phyloP scores from a whole-genome alignment of 2,888 invertebrate genomes.

The Lypha dubia region DNA sequence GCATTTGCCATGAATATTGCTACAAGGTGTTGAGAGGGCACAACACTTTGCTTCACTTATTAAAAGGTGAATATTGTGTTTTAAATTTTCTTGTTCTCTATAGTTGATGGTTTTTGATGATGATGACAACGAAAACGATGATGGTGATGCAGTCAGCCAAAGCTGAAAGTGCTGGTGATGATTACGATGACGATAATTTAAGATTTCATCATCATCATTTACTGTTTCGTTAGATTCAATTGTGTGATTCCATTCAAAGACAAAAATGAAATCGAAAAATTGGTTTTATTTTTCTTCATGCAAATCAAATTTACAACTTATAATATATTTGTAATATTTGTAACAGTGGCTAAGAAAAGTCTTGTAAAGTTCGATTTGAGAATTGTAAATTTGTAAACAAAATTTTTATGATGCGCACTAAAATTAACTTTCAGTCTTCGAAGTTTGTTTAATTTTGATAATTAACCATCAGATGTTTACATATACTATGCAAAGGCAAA shows the following conservation, averaged over 20 bases:
- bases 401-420: too few relatives aligned
- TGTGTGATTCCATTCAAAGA: background rate
- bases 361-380: background rate
- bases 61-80: constrained; percentile 19
- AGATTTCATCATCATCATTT: constrained; percentile 37
- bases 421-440: too few relatives aligned
- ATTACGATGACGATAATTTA: constrained; percentile 16
- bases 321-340: background rate
- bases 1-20: constrained; percentile 58
- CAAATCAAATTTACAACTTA: constrained; percentile 28
- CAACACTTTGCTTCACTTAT: constrained; percentile 58
- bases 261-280: background rate
- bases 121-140: too few relatives aligned
- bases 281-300: constrained; percentile 41
- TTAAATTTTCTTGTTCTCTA: background rate
- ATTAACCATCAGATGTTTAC: too few relatives aligned
- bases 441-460: too few relatives aligned
- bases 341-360: background rate
- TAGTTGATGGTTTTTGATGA: constrained; percentile 6
- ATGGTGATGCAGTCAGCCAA: background rate
- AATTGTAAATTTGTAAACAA: too few relatives aligned
- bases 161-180: background rate
- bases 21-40: constrained; percentile 66
- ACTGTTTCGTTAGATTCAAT: background rate
- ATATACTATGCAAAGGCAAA: too few relatives aligned